Evolutionary conservation across 2,113 vertebrate species (phyloP), one percentile per base, ranked within the genome.

Genomic region (Tupaia tana): DNA sequence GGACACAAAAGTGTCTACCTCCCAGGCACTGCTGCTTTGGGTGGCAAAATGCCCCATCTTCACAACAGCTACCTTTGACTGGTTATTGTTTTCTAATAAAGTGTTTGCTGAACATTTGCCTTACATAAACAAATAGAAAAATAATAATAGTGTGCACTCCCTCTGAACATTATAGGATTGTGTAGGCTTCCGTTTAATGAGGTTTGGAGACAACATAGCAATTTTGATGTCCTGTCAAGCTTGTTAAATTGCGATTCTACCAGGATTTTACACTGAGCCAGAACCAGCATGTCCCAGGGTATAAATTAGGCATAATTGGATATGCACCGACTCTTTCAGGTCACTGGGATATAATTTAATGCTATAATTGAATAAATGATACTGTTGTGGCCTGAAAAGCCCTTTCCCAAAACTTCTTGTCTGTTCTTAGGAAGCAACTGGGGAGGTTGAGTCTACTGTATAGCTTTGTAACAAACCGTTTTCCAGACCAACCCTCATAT

Each of bases 271-370:
- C 91, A 78, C 18, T 52, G 63, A 95, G 93, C 90, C 86, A 80
- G 86, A 94, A 95, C 91, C 59, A 43, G 75, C 66, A 81, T 0
- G 11, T 97, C 95, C 79, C 93, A 94, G 71, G 71, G 86, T 96
- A 88, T 94, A 97, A 97, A 94, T 97, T 96, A 94, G 93, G 82
- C 92, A 90, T 97, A 95, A 96, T 83, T 97, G 96, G 89, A 95
- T 96, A 92, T 91, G 79, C 75, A 93, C 71, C 13, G 19, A 73
- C 91, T 96, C 97, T 95, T 97, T 89, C 9, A 1, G 96, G 94
- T 97, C 95, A 96, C 89, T 87, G 83, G 86, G 69, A 91, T 97
- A 91, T 71, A 95, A 95, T 96, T 81, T 95, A 91, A 89, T 91
- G 89, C 89, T 86, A 52, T 94, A 89, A 96, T 91, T 93, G 90